A percentile compares a stretch with the other conserved stretches of the same genome.
Conservation (phyloP, 2,797 vertebrate genomes). For the Takifugu rubripes region DNA sequence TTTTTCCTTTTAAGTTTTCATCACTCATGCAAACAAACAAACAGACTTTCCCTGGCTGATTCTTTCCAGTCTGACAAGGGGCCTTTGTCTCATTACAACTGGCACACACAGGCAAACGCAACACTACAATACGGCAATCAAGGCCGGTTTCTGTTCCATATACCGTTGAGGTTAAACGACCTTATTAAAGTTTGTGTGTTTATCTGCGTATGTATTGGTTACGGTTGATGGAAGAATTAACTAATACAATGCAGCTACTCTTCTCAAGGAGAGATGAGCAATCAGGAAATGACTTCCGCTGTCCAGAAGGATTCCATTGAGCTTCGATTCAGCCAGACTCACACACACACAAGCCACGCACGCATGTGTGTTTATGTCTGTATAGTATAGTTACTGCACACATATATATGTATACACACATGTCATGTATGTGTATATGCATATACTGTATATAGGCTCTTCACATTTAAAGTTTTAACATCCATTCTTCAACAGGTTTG, state of each 20-base stretch:
- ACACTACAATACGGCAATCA: conserved; percentile 23
- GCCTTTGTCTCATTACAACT: conserved; percentile 27
- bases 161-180: conserved; percentile 19
- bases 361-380: too few species aligned
- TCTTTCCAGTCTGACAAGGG: conserved; percentile 20
- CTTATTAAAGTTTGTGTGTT: neutral
- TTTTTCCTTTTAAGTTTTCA: neutral
- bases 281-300: conserved; percentile 42
- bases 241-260: conserved; percentile 57
- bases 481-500: neutral
- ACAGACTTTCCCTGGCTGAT: neutral
- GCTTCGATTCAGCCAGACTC: conserved; percentile 21
- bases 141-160: conserved; percentile 40
- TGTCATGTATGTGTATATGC: neutral
- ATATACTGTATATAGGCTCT: too few species aligned
- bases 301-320: conserved; percentile 32
- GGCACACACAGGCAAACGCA: neutral
- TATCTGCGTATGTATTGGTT: conserved; percentile 19
- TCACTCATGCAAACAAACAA: neutral
- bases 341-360: neutral
- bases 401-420: neutral
- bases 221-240: conserved; percentile 43
- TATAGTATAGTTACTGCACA: too few species aligned
- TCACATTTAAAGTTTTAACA: neutral
- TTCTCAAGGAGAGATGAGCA: conserved; percentile 44